These are phyloP conservation scores for Pandemis corylana DNA, from an alignment of 2,888 invertebrate species.

Conservation along the genomic window DNA sequence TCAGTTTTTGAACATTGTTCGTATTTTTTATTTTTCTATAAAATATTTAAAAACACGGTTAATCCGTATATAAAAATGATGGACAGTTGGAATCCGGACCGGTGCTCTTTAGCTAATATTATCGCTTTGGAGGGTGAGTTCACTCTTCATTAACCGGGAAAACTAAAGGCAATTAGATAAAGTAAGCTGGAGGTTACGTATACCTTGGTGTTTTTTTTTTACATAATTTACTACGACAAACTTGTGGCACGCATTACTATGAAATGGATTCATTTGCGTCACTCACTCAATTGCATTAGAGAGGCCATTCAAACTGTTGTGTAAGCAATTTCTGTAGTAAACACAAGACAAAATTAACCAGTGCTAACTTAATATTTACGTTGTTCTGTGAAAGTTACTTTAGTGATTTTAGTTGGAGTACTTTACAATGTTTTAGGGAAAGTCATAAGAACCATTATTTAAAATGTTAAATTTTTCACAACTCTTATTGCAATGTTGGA, in stretches of 20 bases:
- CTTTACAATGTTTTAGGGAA: not conserved
- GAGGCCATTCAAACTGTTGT: conserved; percentile 62
- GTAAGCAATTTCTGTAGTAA: conserved; percentile 48
- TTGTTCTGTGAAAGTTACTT: not conserved
- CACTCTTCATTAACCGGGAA: not conserved
- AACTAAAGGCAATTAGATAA: conserved; percentile 14
- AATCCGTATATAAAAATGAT: conserved; percentile 38
- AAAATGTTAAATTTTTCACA: not conserved
- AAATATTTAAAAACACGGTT: conserved; percentile 39
- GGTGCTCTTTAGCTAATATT: conserved; percentile 8
- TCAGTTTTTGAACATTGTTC: conserved; percentile 28
- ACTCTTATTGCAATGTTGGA: not conserved
- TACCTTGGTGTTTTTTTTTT: conserved; percentile 14
- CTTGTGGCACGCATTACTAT: conserved; percentile 42
- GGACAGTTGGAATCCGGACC: conserved; percentile 19
- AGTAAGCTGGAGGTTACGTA: conserved; percentile 14
- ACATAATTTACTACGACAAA: conserved; percentile 24
- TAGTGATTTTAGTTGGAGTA: not conserved
- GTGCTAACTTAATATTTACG: conserved; percentile 36
- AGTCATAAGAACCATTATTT: not conserved
- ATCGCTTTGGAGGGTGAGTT: conserved; percentile 30
- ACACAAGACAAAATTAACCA: conserved; percentile 43
- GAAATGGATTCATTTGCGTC: conserved; percentile 64
- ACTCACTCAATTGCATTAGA: conserved; percentile 66
- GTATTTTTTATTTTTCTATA: conserved; percentile 39